These are phyloP conservation scores for Heliconius charithonia DNA, from an alignment of 2,888 invertebrate species.

Conservation along the genomic window DNA sequence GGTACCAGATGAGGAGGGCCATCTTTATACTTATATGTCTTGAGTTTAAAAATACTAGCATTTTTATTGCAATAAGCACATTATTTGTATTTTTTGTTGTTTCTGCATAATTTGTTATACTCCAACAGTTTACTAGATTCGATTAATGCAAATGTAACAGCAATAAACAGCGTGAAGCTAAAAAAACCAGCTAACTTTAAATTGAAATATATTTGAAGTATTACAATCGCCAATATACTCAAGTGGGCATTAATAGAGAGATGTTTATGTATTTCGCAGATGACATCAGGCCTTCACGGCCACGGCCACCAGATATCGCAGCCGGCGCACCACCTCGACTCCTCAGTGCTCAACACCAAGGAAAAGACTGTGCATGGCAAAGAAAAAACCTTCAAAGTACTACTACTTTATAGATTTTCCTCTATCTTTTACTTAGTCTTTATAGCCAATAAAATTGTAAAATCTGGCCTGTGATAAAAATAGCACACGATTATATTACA, in stretches of 20 bases:
- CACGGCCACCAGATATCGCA: conserved; percentile 77
- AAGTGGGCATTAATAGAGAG: not conserved
- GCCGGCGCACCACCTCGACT: conserved; percentile 74
- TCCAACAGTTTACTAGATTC: not conserved
- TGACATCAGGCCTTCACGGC: conserved; percentile 75
- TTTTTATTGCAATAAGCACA: not conserved
- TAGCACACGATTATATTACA: conserved; percentile 32
- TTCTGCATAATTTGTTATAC: not conserved
- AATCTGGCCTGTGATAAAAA: conserved; percentile 32
- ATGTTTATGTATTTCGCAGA: conserved; percentile 59
- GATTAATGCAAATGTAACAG: not conserved
- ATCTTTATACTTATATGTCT: too few relatives aligned
- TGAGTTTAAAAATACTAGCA: not conserved
- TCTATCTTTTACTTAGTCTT: conserved; percentile 15
- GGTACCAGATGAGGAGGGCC: not conserved
- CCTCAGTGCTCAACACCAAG: conserved; percentile 68
- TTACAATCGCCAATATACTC: not conserved
- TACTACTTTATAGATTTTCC: conserved; percentile 7
- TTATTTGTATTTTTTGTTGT: not conserved
- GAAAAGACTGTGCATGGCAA: conserved; percentile 82
- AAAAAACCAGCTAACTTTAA: not conserved
- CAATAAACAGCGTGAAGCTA: too few relatives aligned
- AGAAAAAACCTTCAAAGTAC: conserved; percentile 81
- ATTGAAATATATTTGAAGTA: not conserved
- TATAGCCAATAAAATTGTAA: conserved; percentile 33